Percentiles rank a stretch among this genome's conserved stretches.
These are phyloP conservation scores for Laothoe populi DNA, from an alignment of 2,888 invertebrate genomes.

Conservation along the genomic window DNA sequence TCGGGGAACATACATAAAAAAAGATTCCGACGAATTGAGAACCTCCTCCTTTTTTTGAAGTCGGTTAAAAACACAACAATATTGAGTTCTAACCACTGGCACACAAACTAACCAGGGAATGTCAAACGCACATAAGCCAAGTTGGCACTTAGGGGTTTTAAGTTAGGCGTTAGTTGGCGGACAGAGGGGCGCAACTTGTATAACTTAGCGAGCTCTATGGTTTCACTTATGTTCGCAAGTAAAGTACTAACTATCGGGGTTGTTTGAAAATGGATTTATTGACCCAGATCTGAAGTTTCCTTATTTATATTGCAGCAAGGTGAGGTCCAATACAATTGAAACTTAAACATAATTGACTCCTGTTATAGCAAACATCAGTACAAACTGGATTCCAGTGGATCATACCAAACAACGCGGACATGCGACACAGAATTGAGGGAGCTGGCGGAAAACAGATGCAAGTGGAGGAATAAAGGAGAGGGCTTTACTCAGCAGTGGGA, in stretches of 20 bases:
- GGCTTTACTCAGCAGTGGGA: no score
- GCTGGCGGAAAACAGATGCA: no score
- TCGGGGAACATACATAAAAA: no score
- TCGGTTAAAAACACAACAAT: neutral
- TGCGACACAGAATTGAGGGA: no score
- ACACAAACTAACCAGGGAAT: constrained; percentile 3
- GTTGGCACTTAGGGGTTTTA: constrained; percentile 18
- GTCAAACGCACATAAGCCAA: constrained; percentile 18
- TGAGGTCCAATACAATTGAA: no score
- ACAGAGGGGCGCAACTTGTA: constrained; percentile 1
- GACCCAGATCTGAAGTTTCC: neutral
- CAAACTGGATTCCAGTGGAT: no score
- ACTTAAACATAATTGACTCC: no score
- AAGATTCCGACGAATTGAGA: no score
- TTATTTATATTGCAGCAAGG: neutral
- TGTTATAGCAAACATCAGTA: no score
- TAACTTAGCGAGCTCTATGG: constrained; percentile 13
- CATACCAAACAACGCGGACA: no score
- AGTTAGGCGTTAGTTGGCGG: constrained; percentile 1
- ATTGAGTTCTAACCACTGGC: neutral
- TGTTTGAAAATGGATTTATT: neutral
- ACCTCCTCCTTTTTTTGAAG: no score
- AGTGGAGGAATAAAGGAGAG: no score
- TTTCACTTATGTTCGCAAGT: neutral
- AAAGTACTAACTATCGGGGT: neutral